Conservation (phyloP, 37 sponge, comb jelly and placozoan species). For the Hexactinellida sp. region DNA sequence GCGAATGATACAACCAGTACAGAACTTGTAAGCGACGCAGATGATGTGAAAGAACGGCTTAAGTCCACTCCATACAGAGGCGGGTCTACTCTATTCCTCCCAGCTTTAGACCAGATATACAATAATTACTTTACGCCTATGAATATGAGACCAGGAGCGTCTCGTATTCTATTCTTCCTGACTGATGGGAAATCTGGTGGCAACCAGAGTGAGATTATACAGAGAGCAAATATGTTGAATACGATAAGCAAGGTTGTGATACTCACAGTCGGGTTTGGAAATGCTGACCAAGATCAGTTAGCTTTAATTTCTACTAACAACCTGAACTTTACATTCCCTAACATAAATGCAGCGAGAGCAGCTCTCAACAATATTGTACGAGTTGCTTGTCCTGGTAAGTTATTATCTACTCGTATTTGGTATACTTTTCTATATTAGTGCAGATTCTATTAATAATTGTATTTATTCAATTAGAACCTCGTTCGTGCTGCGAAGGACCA, state of each 20-base stretch:
- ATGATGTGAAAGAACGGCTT: neutral
- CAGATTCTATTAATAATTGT: neutral
- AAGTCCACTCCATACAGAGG: neutral
- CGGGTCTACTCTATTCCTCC: neutral
- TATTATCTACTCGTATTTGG: neutral
- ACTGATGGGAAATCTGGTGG: neutral
- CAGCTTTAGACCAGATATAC: neutral
- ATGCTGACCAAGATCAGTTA: neutral
- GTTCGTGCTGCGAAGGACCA: neutral
- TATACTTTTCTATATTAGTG: neutral
- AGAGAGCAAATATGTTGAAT: neutral
- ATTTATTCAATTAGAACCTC: neutral
- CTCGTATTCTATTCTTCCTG: neutral
- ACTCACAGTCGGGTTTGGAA: neutral
- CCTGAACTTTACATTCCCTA: neutral
- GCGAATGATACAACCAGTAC: neutral
- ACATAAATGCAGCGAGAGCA: neutral
- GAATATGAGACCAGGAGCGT: neutral
- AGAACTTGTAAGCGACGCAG: neutral
- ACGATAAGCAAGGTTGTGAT: neutral
- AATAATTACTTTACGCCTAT: neutral
- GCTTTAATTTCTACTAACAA: neutral
- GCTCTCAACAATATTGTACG: neutral
- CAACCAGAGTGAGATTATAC: neutral
- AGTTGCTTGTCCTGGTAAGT: slow-evolving; percentile 12